Evolutionary conservation across 2,888 invertebrate species (phyloP).

Genomic region (Alcis repandata): DNA sequence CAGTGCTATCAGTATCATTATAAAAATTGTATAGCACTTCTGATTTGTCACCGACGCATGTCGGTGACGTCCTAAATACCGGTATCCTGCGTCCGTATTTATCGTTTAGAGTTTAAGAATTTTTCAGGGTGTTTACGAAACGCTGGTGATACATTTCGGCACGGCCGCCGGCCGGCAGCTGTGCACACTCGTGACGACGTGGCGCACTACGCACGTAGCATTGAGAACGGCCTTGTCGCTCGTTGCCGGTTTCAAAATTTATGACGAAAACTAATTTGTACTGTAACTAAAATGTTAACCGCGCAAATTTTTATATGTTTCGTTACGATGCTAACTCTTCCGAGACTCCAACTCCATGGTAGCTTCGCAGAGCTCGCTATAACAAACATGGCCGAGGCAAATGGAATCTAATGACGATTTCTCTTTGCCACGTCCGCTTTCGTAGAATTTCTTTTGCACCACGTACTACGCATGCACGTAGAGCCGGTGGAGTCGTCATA

Average conservation of each 20-base stretch:
- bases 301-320: conserved; percentile 7
- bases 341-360: not conserved
- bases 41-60: conserved; percentile 7
- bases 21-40: conserved; percentile 8
- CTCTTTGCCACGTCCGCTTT: conserved; percentile 48
- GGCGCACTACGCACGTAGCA: conserved; percentile 67
- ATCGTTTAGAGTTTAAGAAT: conserved; percentile 19
- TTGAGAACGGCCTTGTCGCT: conserved; percentile 78
- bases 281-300: conserved; percentile 10
- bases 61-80: conserved; percentile 10
- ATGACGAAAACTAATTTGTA: conserved; percentile 51
- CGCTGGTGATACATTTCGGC: conserved; percentile 53
- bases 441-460: conserved; percentile 49
- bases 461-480: conserved; percentile 36
- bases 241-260: conserved; percentile 65
- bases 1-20: conserved; percentile 3
- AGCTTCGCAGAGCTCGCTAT: conserved; percentile 3
- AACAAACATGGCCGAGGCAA: conserved; percentile 40
- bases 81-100: conserved; percentile 9
- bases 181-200: conserved; percentile 58
- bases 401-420: conserved; percentile 49
- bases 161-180: conserved; percentile 64
- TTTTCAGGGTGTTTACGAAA: conserved; percentile 50
- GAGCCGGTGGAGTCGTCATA: conserved; percentile 37
- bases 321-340: not conserved